Evolutionary conservation across 2,888 invertebrate species (phyloP).

Genomic region (Parnassius smintheus): DNA sequence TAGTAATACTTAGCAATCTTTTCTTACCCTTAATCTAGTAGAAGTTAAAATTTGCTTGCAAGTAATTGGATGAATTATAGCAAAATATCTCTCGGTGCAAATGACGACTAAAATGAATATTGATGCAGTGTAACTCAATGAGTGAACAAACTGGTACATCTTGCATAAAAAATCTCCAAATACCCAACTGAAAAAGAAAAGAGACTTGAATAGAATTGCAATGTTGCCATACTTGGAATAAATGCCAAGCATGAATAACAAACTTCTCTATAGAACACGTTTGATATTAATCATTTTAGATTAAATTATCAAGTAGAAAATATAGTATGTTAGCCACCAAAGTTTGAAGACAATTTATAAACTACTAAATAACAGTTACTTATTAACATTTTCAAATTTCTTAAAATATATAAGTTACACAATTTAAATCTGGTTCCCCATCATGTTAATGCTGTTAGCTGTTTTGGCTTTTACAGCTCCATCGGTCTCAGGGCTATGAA

Average conservation of each 20-base stretch:
- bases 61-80: conserved; percentile 91
- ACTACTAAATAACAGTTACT: too few relatives aligned
- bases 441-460: too few relatives aligned
- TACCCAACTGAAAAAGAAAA: conserved; percentile 85
- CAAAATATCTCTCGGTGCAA: conserved; percentile 92
- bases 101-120: conserved; percentile 94
- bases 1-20: not conserved
- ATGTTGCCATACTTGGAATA: not conserved
- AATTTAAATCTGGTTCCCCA: too few relatives aligned
- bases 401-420: too few relatives aligned
- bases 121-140: conserved; percentile 93
- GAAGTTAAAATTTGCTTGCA: conserved; percentile 92
- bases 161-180: conserved; percentile 93
- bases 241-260: not conserved
- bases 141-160: conserved; percentile 94
- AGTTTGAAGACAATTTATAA: too few relatives aligned
- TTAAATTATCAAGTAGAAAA: too few relatives aligned
- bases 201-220: not conserved
- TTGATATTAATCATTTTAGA: not conserved
- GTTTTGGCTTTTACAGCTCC: too few relatives aligned
- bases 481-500: too few relatives aligned
- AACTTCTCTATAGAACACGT: not conserved
- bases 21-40: conserved; percentile 86
- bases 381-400: too few relatives aligned
- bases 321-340: too few relatives aligned